phyloP scores from a whole-genome alignment of 2,797 vertebrate genomes.

The Bradypus variegatus region DNA sequence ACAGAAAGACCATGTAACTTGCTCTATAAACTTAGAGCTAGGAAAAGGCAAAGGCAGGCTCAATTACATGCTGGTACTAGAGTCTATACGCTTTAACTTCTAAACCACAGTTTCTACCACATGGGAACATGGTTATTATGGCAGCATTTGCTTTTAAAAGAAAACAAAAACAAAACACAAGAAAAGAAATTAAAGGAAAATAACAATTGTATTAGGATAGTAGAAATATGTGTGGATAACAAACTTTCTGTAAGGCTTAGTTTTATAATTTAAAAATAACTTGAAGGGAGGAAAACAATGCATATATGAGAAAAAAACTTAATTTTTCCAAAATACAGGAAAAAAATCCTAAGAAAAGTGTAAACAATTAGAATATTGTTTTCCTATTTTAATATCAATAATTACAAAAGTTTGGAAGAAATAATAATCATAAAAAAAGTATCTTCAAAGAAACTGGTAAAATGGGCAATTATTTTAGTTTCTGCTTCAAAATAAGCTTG shows the following conservation, averaged over 20 bases:
- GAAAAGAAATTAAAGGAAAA: background rate
- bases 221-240: background rate
- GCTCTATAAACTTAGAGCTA: background rate
- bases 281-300: background rate
- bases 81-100: background rate
- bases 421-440: background rate
- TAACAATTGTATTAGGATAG: background rate
- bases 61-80: background rate
- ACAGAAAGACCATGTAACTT: background rate
- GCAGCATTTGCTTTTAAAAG: background rate
- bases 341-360: background rate
- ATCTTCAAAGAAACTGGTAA: background rate
- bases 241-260: background rate
- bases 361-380: background rate
- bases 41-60: background rate
- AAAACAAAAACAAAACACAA: background rate
- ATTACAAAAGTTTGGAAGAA: background rate
- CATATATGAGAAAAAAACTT: background rate
- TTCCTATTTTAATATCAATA: background rate
- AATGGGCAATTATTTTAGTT: background rate
- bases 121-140: background rate
- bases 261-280: background rate
- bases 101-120: accelerated
- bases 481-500: background rate
- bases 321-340: background rate